Evolutionary conservation across 2,113 vertebrate genomes (phyloP).

Genomic region (Gopherus evgoodei): DNA sequence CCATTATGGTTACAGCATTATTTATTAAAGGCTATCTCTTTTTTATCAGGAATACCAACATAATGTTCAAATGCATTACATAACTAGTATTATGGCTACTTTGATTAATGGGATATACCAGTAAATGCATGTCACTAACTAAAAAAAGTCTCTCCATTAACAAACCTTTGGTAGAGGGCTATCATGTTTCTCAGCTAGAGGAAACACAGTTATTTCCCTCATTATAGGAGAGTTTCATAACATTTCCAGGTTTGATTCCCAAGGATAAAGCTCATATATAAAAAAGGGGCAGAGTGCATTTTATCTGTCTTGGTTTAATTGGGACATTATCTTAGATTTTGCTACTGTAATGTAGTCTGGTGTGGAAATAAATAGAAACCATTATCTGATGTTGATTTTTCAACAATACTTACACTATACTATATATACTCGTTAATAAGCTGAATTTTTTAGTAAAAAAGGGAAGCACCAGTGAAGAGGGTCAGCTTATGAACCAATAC

Average conservation of each 20-base stretch:
- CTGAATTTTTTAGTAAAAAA: too few species aligned
- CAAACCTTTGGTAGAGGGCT: not conserved
- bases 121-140: not conserved
- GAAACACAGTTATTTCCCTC: not conserved
- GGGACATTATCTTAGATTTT: not conserved
- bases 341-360: not conserved
- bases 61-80: not conserved
- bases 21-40: not conserved
- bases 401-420: not conserved
- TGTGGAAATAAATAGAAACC: not conserved
- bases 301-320: conserved; percentile 9
- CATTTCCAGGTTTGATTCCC: not conserved
- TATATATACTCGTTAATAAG: too few species aligned
- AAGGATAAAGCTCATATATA: not conserved
- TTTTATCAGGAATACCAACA: not conserved
- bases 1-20: not conserved
- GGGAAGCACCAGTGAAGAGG: too few species aligned
- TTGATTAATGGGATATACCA: not conserved
- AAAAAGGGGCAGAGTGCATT: not conserved
- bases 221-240: not conserved
- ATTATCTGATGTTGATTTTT: conserved; percentile 7
- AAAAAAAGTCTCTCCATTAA: not conserved
- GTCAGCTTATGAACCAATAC: too few species aligned
- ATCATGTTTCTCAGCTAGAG: fast-evolving
- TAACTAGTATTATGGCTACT: not conserved